Conservation (phyloP, 2,888 invertebrate species). For the Saturnia pavonia region DNA sequence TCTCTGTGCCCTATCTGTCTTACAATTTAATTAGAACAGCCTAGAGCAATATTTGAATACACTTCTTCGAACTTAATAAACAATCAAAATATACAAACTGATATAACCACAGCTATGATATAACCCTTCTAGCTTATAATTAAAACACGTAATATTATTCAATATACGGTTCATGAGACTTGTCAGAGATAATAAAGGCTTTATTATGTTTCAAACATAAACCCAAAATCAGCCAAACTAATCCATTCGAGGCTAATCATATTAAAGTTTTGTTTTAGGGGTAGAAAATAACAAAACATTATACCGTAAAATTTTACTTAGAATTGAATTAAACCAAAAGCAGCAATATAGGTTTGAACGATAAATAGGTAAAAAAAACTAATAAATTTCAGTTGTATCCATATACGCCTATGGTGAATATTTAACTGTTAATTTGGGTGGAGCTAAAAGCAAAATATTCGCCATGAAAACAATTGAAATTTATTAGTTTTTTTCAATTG, state of each 20-base stretch:
- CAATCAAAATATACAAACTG: neutral
- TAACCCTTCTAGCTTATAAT: neutral
- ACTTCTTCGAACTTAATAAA: neutral
- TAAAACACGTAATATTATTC: neutral
- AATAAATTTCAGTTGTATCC: no score
- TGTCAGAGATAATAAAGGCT: conserved; percentile 2
- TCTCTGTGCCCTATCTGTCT: no score
- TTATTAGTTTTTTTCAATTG: no score
- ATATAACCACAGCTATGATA: neutral
- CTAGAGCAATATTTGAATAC: neutral
- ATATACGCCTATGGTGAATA: no score
- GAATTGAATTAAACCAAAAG: no score
- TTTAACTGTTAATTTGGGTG: no score
- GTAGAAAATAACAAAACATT: neutral
- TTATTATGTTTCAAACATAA: conserved; percentile 1
- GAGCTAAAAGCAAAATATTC: no score
- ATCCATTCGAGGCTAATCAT: neutral
- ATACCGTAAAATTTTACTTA: neutral
- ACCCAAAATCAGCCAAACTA: neutral
- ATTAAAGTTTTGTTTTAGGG: neutral
- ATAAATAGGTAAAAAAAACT: no score
- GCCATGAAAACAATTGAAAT: no score
- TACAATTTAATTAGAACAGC: neutral
- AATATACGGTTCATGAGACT: neutral
- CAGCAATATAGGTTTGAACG: no score